Evolutionary conservation across 1,140 invertebrate species (phyloP).

Genomic region (Drosophila baimaii): DNA sequence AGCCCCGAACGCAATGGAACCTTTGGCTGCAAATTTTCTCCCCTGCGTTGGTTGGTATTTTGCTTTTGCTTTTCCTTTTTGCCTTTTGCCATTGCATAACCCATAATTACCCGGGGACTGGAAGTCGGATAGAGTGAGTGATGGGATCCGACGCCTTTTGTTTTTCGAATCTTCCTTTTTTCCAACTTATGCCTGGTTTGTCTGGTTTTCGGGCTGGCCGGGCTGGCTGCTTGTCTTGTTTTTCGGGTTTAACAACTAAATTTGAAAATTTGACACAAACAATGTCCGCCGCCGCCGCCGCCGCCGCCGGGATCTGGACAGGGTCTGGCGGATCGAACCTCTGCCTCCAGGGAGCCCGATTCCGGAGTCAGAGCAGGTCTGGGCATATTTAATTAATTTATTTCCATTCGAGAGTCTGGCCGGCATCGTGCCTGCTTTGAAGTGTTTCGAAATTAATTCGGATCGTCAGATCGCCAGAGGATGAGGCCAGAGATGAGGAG

Average conservation of each 20-base stretch:
- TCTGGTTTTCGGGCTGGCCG: constrained; percentile 47
- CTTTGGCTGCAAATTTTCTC: constrained; percentile 39
- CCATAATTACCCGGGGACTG: constrained; percentile 50
- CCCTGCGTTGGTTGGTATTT: constrained; percentile 26
- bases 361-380: constrained; percentile 33
- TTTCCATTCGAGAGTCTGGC: constrained; percentile 62
- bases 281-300: constrained; percentile 56
- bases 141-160: constrained; percentile 73
- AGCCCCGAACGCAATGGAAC: constrained; percentile 34
- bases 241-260: constrained; percentile 83
- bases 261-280: constrained; percentile 82
- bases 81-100: constrained; percentile 73
- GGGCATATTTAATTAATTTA: constrained; percentile 83
- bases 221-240: constrained; percentile 70
- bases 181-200: constrained; percentile 36
- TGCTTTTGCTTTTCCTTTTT: constrained; percentile 49
- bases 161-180: constrained; percentile 38
- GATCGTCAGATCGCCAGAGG: constrained; percentile 59
- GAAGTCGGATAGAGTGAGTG: constrained; percentile 52
- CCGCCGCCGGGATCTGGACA: constrained; percentile 26
- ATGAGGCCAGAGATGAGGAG: constrained; percentile 34
- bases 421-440: constrained; percentile 68
- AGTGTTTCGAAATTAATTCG: constrained; percentile 82
- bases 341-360: constrained; percentile 60
- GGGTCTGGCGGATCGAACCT: constrained; percentile 32